These are phyloP conservation scores for Hapalemur alaotrensis DNA, from an alignment of 2,797 vertebrate species.

Conservation along the genomic window DNA sequence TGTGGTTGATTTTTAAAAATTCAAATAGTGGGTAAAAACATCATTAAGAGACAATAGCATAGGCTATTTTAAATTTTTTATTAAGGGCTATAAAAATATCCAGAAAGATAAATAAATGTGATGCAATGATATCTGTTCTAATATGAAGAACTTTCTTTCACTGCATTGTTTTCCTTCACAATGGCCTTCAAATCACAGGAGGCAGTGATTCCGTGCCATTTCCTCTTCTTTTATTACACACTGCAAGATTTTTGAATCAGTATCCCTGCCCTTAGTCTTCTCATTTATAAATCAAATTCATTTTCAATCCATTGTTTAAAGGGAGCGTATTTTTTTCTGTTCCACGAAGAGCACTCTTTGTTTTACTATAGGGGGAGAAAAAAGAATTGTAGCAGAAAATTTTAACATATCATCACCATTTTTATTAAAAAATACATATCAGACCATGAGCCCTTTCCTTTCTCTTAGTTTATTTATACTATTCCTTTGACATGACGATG, in stretches of 20 bases:
- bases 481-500: background rate
- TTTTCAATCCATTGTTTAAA: constrained; percentile 84
- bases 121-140: constrained; percentile 81
- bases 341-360: constrained; percentile 95
- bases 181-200: constrained; percentile 83
- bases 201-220: constrained; percentile 76
- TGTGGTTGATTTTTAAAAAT: constrained; percentile 68
- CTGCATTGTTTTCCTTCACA: constrained; percentile 84
- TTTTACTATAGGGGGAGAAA: constrained; percentile 87
- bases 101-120: constrained; percentile 84
- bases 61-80: constrained; percentile 84
- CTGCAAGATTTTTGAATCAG: constrained; percentile 78
- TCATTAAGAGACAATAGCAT: constrained; percentile 80
- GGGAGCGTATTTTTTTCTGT: constrained; percentile 94
- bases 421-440: background rate
- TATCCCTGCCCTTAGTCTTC: constrained; percentile 64
- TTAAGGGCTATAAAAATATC: constrained; percentile 85
- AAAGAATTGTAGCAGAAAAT: constrained; percentile 56
- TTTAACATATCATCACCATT: constrained; percentile 30
- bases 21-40: constrained; percentile 75
- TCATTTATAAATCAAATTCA: constrained; percentile 76
- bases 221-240: constrained; percentile 80
- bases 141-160: constrained; percentile 82
- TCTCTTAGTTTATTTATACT: background rate
- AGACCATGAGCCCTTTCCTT: background rate